Percentiles rank a stretch among this genome's conserved stretches.
phyloP scores from a whole-genome alignment of 2,888 invertebrate species.

The Copidosoma aretas region DNA sequence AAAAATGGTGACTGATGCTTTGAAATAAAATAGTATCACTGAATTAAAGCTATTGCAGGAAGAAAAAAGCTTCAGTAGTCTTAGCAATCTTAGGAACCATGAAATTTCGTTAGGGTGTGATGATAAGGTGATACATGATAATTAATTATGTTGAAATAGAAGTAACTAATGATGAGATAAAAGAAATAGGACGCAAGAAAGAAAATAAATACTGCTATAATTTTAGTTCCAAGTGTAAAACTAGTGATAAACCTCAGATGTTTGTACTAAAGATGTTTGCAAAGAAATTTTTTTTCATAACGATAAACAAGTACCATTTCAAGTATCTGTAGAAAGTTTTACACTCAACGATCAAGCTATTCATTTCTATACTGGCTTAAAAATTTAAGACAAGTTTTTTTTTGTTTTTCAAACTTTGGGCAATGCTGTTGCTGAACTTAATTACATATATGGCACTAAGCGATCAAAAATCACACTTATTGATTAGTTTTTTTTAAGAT shows the following conservation, averaged over 20 bases:
- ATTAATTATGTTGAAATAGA: background rate
- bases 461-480: background rate
- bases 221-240: background rate
- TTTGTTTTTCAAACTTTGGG: conserved; percentile 29
- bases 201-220: background rate
- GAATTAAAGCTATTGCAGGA: too few relatives aligned
- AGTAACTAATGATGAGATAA: background rate
- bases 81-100: background rate
- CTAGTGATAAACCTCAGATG: background rate
- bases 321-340: conserved; percentile 9
- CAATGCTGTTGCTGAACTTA: conserved; percentile 11
- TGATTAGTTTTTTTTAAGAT: conserved; percentile 8
- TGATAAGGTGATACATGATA: background rate
- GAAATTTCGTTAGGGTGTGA: background rate
- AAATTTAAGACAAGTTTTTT: conserved; percentile 30
- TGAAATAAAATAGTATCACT: too few relatives aligned
- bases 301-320: background rate
- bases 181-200: background rate
- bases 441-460: conserved; percentile 4
- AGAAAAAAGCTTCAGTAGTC: background rate
- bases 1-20: too few relatives aligned
- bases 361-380: conserved; percentile 27
- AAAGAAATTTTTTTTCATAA: too few relatives aligned
- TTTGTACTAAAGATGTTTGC: background rate
- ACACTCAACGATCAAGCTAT: conserved; percentile 17